A percentile compares a stretch with the other conserved stretches of the same genome.
Conservation (phyloP, 1,140 invertebrate genomes). For the Philopotamus ludificatus region DNA sequence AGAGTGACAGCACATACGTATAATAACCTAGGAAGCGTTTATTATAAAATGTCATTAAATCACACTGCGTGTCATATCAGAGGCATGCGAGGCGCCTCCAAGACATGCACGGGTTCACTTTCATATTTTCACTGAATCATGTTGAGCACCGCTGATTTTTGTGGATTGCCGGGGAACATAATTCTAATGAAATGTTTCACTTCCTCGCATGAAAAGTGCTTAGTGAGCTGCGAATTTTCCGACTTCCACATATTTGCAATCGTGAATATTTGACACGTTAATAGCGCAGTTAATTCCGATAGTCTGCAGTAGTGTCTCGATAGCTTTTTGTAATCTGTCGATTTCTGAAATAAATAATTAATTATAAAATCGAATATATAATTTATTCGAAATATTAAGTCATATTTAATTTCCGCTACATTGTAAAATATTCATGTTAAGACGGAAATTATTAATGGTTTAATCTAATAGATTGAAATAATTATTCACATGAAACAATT, state of each 20-base stretch:
- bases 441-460: background rate
- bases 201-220: constrained; percentile 28
- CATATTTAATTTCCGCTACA: background rate
- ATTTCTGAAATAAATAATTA: constrained; percentile 27
- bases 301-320: constrained; percentile 28
- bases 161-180: constrained; percentile 19
- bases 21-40: background rate
- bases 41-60: background rate
- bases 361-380: background rate
- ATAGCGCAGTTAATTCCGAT: constrained; percentile 19
- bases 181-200: constrained; percentile 32
- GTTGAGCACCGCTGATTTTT: constrained; percentile 28
- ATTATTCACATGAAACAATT: constrained; percentile 28
- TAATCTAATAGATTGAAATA: background rate
- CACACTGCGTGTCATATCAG: no score
- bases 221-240: constrained; percentile 10
- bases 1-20: background rate
- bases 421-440: background rate
- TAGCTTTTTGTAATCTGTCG: constrained; percentile 22
- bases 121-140: constrained; percentile 24
- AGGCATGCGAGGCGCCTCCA: background rate
- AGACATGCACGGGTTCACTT: background rate
- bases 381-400: background rate
- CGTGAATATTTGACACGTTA: constrained; percentile 28
- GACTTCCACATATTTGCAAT: constrained; percentile 25